A percentile compares a stretch with the other conserved stretches of the same genome.
Conservation (phyloP, 2,113 vertebrate species). For the Carassius gibelio region DNA sequence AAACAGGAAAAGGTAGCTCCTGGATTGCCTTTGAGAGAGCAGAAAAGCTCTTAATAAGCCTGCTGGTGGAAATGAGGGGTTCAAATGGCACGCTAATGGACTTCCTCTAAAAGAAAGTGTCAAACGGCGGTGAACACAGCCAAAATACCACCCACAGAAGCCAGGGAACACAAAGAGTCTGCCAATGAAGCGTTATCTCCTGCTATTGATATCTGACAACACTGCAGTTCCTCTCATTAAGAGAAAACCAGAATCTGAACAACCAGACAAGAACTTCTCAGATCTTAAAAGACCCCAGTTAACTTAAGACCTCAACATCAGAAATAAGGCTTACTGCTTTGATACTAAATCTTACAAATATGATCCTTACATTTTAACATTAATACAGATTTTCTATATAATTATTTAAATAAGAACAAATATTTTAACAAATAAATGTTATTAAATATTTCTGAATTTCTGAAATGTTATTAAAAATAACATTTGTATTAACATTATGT, state of each 20-base stretch:
- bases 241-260: neutral
- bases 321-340: neutral
- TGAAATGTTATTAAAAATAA: too few species aligned
- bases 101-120: conserved; percentile 45
- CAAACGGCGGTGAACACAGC: conserved; percentile 1
- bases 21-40: conserved; percentile 22
- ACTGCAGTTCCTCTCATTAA: neutral
- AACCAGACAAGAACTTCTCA: neutral
- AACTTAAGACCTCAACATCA: neutral
- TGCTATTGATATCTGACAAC: conserved; percentile 6
- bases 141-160: conserved; percentile 27
- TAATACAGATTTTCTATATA: too few species aligned
- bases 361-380: too few species aligned
- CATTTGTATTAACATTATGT: too few species aligned
- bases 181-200: neutral
- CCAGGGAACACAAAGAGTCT: conserved; percentile 15
- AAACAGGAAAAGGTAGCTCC: conserved; percentile 45
- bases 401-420: too few species aligned
- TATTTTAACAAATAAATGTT: neutral
- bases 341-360: neutral
- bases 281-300: neutral
- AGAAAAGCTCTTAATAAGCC: conserved; percentile 21
- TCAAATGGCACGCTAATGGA: conserved; percentile 51
- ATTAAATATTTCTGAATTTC: too few species aligned
- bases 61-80: conserved; percentile 42